These are phyloP conservation scores for Cyaniris semiargus DNA, from an alignment of 2,888 invertebrate species.

Conservation along the genomic window DNA sequence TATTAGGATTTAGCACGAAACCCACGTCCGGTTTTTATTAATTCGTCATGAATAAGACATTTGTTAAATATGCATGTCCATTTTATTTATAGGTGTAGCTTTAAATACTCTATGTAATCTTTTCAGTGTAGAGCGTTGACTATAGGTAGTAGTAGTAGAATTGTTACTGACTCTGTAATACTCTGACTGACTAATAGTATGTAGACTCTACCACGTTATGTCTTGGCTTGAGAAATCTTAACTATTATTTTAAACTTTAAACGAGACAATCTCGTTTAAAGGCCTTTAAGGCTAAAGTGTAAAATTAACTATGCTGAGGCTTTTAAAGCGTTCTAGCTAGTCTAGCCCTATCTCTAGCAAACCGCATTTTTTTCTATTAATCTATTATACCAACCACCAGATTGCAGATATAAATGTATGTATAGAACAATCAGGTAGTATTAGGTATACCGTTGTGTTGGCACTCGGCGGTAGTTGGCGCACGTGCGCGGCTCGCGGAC, in stretches of 20 bases:
- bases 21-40: slow-evolving; percentile 36
- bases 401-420: background rate
- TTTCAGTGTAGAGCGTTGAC: no score
- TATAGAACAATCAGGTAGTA: background rate
- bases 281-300: no score
- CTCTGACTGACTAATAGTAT: no score
- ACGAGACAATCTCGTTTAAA: no score
- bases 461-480: background rate
- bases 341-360: no score
- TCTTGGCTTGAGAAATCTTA: no score
- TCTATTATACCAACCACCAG: background rate
- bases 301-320: no score
- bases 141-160: no score
- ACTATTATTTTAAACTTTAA: no score
- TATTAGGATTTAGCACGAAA: slow-evolving; percentile 40
- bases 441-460: slow-evolving; percentile 16
- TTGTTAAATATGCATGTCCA: background rate
- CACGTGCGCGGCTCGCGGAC: slow-evolving; percentile 25
- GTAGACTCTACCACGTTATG: no score
- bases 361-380: background rate
- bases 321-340: no score
- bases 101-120: background rate
- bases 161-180: no score
- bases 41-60: slow-evolving; percentile 25
- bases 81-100: background rate